A percentile compares a stretch with the other conserved stretches of the same genome.
phyloP scores from a whole-genome alignment of 2,888 invertebrate species.

The Aspidiotus rigidus region DNA sequence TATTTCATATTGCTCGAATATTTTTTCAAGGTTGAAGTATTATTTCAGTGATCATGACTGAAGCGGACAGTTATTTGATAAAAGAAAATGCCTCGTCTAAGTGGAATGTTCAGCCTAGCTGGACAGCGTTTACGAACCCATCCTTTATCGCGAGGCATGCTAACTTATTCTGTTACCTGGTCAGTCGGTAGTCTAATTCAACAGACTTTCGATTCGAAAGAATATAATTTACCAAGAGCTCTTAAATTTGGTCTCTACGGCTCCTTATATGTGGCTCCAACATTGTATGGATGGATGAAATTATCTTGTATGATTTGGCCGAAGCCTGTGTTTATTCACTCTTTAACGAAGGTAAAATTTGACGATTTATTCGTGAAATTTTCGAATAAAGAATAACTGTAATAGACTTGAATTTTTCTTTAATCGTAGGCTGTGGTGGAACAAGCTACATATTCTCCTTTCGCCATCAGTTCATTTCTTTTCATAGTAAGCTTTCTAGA shows the following conservation, averaged over 20 bases:
- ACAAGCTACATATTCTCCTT: conserved; percentile 64
- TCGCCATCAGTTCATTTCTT: conserved; percentile 66
- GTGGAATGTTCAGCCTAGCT: no score
- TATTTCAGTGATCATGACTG: no score
- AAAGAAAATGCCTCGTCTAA: no score
- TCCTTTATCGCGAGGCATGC: conserved; percentile 49
- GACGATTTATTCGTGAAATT: background rate
- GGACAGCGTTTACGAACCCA: background rate
- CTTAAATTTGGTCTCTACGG: conserved; percentile 39
- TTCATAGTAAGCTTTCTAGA: conserved; percentile 67
- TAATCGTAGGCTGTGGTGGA: conserved; percentile 57
- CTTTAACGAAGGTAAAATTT: conserved; percentile 57
- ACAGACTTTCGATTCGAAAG: conserved; percentile 46
- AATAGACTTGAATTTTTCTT: conserved; percentile 21
- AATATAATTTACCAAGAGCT: conserved; percentile 31
- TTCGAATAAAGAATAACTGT: background rate
- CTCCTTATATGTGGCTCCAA: conserved; percentile 39
- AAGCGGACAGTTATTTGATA: no score
- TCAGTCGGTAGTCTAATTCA: conserved; percentile 52
- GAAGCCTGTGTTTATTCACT: conserved; percentile 55
- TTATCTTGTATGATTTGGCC: conserved; percentile 69
- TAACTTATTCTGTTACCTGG: conserved; percentile 52
- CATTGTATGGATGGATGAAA: conserved; percentile 46
- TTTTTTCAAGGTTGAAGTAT: no score
- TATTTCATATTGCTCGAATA: no score